These are phyloP conservation scores for Characodon lateralis DNA, from an alignment of 2,797 vertebrate species.

Conservation along the genomic window DNA sequence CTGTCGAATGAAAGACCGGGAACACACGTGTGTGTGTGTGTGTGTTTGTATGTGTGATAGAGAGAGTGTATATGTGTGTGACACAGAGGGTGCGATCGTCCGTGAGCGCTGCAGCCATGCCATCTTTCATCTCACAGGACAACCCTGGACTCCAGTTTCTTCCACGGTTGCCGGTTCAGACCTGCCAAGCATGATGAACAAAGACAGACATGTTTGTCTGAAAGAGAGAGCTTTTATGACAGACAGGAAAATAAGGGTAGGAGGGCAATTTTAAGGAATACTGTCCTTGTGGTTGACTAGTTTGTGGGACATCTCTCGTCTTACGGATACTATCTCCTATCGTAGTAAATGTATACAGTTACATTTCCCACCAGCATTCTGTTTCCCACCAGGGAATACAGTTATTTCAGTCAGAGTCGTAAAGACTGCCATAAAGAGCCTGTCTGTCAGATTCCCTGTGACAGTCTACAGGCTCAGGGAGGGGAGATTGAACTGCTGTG, in stretches of 20 bases:
- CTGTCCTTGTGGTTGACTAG: constrained; percentile 62
- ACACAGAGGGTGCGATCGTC: constrained; percentile 83
- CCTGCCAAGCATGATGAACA: constrained; percentile 47
- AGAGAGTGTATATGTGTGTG: constrained; percentile 36
- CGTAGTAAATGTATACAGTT: constrained; percentile 75
- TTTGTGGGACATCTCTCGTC: constrained; percentile 50
- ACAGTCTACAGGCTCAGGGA: constrained; percentile 65
- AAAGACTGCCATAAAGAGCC: constrained; percentile 72
- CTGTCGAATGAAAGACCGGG: constrained; percentile 88
- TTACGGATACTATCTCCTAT: constrained; percentile 32
- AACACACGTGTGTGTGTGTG: constrained; percentile 55
- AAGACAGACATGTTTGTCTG: constrained; percentile 48
- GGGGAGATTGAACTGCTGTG: constrained; percentile 63
- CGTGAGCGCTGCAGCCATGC: constrained; percentile 91
- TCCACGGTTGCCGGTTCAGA: constrained; percentile 68
- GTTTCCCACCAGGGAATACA: constrained; percentile 71
- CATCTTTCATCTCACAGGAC: constrained; percentile 97
- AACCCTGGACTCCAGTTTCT: constrained; percentile 90
- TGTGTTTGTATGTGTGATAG: too few species aligned
- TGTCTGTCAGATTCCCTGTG: constrained; percentile 75
- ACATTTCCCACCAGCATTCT: constrained; percentile 63
- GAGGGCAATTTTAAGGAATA: constrained; percentile 38
- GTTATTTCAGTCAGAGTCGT: constrained; percentile 75
- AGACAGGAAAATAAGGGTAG: constrained; percentile 44
- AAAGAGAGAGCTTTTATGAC: constrained; percentile 30